Evolutionary conservation across 2,888 invertebrate species (phyloP), one percentile per base, ranked within the genome.

Genomic region (Carpatolechia fugitivella): DNA sequence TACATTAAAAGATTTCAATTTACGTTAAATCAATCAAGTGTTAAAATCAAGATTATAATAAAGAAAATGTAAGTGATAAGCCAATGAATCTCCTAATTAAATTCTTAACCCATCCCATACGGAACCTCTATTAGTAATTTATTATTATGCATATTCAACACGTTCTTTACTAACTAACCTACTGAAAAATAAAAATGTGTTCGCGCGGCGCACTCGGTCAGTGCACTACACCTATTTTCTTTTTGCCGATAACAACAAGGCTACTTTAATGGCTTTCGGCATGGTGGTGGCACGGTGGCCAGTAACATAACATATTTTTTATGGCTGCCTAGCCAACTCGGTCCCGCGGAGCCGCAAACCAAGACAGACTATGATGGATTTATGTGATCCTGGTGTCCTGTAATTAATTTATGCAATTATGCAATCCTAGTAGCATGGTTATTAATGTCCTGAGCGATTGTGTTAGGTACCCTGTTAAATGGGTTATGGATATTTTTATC

Each of bases 161-260:
- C 8, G 33, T 33, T 5, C 33, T 33, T 24, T 4, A 24, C 3
- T 6, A 4, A 4, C 6, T 24, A 24, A 3, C 6, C 24, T 4
- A 24, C 3, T 24, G 24, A 24, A 41, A 40, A 5, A 8, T 41
- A 10, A 16, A 40, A 41, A 41, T 13, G n/a, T 44, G n/a, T 33
- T 44, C 44, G 24, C 29, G 4, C 18, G 10, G 57, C 55, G 60
- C 56, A 57, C 60, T 65, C 74, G 81, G 79, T 80, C 80, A 80
- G 57, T 80, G 48, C 48, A 48, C 33, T 18, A 10, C 48, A 11
- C 14, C 76, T 78, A 78, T 82, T 80, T 83, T 80, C 79, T 78
- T 79, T 72, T 74, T 66, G 70, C 76, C 85, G 86, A 86, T 87
- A 87, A 84, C 82, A 72, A 65, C 85, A 85, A 85, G 87, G 85